A percentile compares a stretch with the other conserved stretches of the same genome.
These are phyloP conservation scores for Myotis brandtii DNA, from an alignment of 2,113 vertebrate genomes.

Conservation along the genomic window DNA sequence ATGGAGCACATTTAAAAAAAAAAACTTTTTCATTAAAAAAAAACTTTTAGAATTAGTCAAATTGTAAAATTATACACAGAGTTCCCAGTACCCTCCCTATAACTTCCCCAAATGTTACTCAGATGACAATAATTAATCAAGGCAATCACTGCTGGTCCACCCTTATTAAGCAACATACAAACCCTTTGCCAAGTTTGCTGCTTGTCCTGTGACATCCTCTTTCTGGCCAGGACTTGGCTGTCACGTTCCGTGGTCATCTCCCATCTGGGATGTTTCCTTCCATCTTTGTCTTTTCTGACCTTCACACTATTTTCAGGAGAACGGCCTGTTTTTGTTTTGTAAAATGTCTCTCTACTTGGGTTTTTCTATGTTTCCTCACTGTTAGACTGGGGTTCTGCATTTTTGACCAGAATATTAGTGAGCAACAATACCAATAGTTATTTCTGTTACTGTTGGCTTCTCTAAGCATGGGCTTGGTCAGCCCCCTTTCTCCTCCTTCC, in stretches of 20 bases:
- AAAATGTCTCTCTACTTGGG: not conserved
- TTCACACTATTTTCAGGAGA: not conserved
- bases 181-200: accelerated
- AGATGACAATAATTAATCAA: accelerated
- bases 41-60: not conserved
- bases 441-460: not conserved
- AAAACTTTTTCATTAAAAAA: not conserved
- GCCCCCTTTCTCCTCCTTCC: not conserved
- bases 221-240: not conserved
- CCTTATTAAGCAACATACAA: accelerated
- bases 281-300: not conserved
- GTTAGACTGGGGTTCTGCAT: not conserved
- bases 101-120: no score
- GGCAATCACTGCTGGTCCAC: accelerated
- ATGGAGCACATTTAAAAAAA: not conserved
- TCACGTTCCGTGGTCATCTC: not conserved
- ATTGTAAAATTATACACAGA: not conserved
- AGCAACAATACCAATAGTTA: no score
- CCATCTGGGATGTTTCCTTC: accelerated
- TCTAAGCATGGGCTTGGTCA: accelerated
- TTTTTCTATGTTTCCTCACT: not conserved
- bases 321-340: not conserved
- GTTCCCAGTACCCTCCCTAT: not conserved
- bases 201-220: no score
- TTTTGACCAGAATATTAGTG: not conserved